Conservation (phyloP, 2,888 invertebrate species). For the Chelonus formosanus region DNA sequence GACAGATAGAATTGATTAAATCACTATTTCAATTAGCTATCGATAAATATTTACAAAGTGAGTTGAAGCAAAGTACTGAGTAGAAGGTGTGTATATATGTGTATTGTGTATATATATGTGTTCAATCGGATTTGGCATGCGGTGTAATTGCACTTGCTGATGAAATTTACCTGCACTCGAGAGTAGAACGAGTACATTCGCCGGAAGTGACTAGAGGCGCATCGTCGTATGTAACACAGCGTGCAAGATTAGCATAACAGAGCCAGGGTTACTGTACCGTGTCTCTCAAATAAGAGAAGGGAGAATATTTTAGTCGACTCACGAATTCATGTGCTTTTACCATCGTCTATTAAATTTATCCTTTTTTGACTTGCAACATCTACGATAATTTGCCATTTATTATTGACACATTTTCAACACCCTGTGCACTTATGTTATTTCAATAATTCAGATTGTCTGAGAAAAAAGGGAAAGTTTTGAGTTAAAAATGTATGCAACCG, state of each 20-base stretch:
- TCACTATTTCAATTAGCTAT: too few species aligned
- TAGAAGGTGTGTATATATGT: constrained; percentile 1
- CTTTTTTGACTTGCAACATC: too few species aligned
- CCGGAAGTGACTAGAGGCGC: constrained; percentile 23
- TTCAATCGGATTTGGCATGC: constrained; percentile 19
- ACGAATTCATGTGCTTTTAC: too few species aligned
- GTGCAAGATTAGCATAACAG: constrained; percentile 48
- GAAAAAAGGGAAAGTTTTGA: too few species aligned
- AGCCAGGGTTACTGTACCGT: constrained; percentile 43
- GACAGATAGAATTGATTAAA: neutral
- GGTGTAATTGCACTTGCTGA: constrained; percentile 19
- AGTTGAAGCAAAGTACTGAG: constrained; percentile 6
- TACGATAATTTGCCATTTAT: too few species aligned
- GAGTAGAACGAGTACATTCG: constrained; percentile 2
- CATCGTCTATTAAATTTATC: too few species aligned
- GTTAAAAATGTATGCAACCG: too few species aligned
- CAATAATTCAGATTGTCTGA: too few species aligned
- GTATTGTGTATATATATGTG: neutral
- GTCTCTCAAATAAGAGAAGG: constrained; percentile 6
- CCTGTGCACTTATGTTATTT: too few species aligned
- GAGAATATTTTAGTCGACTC: neutral
- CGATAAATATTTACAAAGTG: neutral
- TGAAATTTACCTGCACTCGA: constrained; percentile 24
- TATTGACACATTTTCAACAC: too few species aligned
- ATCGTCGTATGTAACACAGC: constrained; percentile 20